Conservation (phyloP, 2,113 vertebrate genomes). For the Willisornis vidua region DNA sequence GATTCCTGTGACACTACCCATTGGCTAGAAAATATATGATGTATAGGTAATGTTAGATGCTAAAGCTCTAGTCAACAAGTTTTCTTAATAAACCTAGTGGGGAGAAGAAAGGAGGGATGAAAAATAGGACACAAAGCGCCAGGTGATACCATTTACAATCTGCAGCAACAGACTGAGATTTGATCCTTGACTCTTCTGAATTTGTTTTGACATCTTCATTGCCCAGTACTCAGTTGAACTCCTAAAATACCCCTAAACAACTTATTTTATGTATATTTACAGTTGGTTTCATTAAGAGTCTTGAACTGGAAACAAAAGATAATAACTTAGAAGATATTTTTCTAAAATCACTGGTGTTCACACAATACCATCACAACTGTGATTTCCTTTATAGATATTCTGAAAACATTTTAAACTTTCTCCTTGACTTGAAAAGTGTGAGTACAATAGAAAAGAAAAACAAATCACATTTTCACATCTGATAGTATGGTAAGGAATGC, state of each 20-base stretch:
- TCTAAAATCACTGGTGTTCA: not conserved
- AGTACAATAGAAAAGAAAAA: not conserved
- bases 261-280: not conserved
- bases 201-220: not conserved
- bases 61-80: not conserved
- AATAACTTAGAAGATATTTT: not conserved
- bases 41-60: not conserved
- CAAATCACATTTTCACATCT: not conserved
- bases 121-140: not conserved
- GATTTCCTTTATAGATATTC: not conserved
- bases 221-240: not conserved
- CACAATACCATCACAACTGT: not conserved
- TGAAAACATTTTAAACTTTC: not conserved
- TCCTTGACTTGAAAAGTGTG: not conserved
- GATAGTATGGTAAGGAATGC: not conserved
- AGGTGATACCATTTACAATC: not conserved
- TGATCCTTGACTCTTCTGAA: not conserved
- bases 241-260: not conserved
- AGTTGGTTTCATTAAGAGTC: not conserved
- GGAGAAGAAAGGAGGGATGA: not conserved
- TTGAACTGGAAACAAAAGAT: not conserved
- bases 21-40: not conserved
- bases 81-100: not conserved
- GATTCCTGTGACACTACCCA: not conserved
- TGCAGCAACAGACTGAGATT: not conserved